Evolutionary conservation across 2,797 vertebrate genomes (phyloP).

Genomic region (Gymnothorax reevesii): DNA sequence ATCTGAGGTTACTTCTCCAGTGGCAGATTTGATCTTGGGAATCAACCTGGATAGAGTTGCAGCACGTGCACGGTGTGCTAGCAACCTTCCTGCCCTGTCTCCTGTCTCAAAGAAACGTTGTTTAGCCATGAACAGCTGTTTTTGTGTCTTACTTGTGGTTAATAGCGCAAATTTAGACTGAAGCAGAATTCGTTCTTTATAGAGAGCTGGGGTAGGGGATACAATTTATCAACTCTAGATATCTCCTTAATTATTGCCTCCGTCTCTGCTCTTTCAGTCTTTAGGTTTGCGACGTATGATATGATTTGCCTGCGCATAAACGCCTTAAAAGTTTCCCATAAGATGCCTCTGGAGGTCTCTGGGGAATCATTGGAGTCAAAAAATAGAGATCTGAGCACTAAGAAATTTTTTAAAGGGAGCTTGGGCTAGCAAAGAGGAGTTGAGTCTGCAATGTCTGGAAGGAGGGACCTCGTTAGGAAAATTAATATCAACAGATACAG

Average conservation of each 20-base stretch:
- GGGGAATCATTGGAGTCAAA: background rate
- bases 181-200: slow-evolving; percentile 14
- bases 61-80: slow-evolving; percentile 11
- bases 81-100: slow-evolving; percentile 21
- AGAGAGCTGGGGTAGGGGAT: background rate
- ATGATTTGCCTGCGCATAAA: background rate
- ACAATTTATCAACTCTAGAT: no score
- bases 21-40: background rate
- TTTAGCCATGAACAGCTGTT: background rate
- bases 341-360: background rate
- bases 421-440: background rate
- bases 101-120: slow-evolving; percentile 5
- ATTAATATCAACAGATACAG: background rate
- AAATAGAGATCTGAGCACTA: no score
- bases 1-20: background rate
- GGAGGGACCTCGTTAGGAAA: background rate
- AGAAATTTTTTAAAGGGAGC: background rate
- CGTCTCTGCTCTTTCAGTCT: background rate
- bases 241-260: no score
- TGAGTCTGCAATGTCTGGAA: background rate
- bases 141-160: slow-evolving; percentile 7
- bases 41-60: background rate
- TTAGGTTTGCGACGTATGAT: background rate
- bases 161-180: slow-evolving; percentile 15
- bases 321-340: slow-evolving; percentile 2